A percentile compares a stretch with the other conserved stretches of the same genome.
phyloP scores from a whole-genome alignment of 2,888 invertebrate genomes.

The Lasioglossum figueresi region DNA sequence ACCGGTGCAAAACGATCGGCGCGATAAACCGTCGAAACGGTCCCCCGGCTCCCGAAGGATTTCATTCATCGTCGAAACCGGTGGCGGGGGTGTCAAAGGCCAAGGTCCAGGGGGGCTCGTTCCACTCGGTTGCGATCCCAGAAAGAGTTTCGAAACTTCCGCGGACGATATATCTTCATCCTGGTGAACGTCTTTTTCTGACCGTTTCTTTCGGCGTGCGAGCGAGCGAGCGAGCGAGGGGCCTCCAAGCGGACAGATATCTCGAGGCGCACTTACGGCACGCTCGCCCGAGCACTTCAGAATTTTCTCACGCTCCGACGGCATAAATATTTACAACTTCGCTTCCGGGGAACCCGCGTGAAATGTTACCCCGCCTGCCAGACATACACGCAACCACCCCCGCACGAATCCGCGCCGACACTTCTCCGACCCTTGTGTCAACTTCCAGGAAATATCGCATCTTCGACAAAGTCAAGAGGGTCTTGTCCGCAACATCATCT shows the following conservation, averaged over 20 bases:
- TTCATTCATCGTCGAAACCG: constrained; percentile 46
- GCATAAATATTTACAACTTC: constrained; percentile 77
- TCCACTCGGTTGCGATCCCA: constrained; percentile 13
- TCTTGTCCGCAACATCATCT: background rate
- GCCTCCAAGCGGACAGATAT: constrained; percentile 18
- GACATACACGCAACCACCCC: background rate
- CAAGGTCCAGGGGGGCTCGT: constrained; percentile 49
- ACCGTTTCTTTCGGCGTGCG: constrained; percentile 27
- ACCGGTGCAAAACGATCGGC: constrained; percentile 27
- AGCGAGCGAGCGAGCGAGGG: background rate
- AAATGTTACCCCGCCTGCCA: constrained; percentile 32
- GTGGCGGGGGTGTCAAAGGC: constrained; percentile 30
- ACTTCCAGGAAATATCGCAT: background rate
- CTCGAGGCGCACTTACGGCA: constrained; percentile 49
- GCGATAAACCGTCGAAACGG: constrained; percentile 48
- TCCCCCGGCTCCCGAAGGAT: constrained; percentile 14
- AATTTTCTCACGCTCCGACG: constrained; percentile 74
- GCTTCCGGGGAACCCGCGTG: constrained; percentile 61
- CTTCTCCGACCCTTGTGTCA: background rate
- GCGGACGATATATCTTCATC: constrained; percentile 53
- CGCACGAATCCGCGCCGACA: background rate
- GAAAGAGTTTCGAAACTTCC: constrained; percentile 39
- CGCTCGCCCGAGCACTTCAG: constrained; percentile 59
- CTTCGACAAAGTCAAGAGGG: background rate
- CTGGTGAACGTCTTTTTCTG: constrained; percentile 20